phyloP scores from a whole-genome alignment of 92 coral and sea anemone genomes.

The Pocillopora grandis region DNA sequence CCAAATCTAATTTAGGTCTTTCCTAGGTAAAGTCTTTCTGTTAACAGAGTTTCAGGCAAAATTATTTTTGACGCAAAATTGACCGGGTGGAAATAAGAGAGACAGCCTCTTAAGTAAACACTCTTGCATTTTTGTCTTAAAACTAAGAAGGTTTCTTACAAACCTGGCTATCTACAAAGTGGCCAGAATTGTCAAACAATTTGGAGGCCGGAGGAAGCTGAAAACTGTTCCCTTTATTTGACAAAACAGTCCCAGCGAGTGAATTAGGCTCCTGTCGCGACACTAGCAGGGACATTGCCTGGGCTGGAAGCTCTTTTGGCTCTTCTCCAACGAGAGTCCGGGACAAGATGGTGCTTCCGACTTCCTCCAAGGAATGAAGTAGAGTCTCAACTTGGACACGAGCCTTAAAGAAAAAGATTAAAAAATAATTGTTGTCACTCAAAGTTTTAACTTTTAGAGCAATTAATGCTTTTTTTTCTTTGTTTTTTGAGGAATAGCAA shows the following conservation, averaged over 20 bases:
- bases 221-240: constrained; percentile 35
- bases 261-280: constrained; percentile 37
- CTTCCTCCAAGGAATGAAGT: constrained; percentile 16
- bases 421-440: not conserved
- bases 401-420: not conserved
- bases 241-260: constrained; percentile 41
- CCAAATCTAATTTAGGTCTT: too few species aligned
- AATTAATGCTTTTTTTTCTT: not conserved
- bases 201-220: constrained; percentile 34
- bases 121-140: too few species aligned
- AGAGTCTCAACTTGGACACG: not conserved
- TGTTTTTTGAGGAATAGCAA: too few species aligned
- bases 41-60: too few species aligned
- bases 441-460: too few species aligned
- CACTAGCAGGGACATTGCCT: constrained; percentile 32
- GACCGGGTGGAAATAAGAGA: too few species aligned
- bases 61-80: too few species aligned
- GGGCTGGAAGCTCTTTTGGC: constrained; percentile 26
- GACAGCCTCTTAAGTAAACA: too few species aligned
- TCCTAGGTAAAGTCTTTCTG: too few species aligned
- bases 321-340: constrained; percentile 50
- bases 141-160: too few species aligned
- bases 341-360: constrained; percentile 47
- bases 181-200: constrained; percentile 38
- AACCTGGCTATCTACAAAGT: constrained; percentile 53